Percentiles rank a stretch among this genome's conserved stretches.
These are phyloP conservation scores for Drosophila tripunctata DNA, from an alignment of 2,888 invertebrate species.

Conservation along the genomic window DNA sequence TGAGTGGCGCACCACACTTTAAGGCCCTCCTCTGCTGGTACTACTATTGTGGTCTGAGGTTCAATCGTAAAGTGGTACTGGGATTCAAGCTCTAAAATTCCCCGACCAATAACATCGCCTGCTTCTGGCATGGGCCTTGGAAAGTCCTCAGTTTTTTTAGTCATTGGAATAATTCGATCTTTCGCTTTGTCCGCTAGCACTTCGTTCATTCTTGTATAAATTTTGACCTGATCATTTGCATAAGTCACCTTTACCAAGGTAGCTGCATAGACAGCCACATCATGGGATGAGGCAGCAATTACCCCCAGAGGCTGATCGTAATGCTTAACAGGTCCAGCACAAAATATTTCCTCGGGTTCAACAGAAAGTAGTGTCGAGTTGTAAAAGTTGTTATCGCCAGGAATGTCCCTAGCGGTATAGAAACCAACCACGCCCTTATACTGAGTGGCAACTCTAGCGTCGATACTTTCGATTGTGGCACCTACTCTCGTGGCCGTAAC, in stretches of 20 bases:
- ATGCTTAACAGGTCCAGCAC: slow-evolving; percentile 83
- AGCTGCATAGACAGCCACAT: slow-evolving; percentile 84
- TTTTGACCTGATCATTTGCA: slow-evolving; percentile 67
- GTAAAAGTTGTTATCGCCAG: slow-evolving; percentile 82
- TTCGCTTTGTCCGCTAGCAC: slow-evolving; percentile 82
- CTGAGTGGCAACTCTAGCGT: slow-evolving; percentile 85
- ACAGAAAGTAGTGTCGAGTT: slow-evolving; percentile 85
- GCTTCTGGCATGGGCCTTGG: slow-evolving; percentile 14
- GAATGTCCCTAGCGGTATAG: slow-evolving; percentile 88
- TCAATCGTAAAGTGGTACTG: slow-evolving; percentile 93
- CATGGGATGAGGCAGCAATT: slow-evolving; percentile 88
- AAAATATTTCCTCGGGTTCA: slow-evolving; percentile 82
- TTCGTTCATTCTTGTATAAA: slow-evolving; percentile 82
- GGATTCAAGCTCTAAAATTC: slow-evolving; percentile 86
- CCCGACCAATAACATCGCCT: slow-evolving; percentile 79
- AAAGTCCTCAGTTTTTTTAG: slow-evolving; percentile 16
- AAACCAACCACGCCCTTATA: slow-evolving; percentile 86
- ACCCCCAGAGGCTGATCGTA: slow-evolving; percentile 91
- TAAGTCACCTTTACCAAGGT: slow-evolving; percentile 86
- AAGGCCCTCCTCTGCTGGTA: slow-evolving; percentile 89
- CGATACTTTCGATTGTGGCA: slow-evolving; percentile 77
- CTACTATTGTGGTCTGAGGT: slow-evolving; percentile 87
- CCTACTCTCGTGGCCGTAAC: slow-evolving; percentile 87
- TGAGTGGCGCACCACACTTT: slow-evolving; percentile 88
- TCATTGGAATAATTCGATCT: slow-evolving; percentile 52